Evolutionary conservation across 2,113 vertebrate genomes (phyloP), one percentile per base, ranked within the genome.

Genomic region (Tachycineta bicolor): DNA sequence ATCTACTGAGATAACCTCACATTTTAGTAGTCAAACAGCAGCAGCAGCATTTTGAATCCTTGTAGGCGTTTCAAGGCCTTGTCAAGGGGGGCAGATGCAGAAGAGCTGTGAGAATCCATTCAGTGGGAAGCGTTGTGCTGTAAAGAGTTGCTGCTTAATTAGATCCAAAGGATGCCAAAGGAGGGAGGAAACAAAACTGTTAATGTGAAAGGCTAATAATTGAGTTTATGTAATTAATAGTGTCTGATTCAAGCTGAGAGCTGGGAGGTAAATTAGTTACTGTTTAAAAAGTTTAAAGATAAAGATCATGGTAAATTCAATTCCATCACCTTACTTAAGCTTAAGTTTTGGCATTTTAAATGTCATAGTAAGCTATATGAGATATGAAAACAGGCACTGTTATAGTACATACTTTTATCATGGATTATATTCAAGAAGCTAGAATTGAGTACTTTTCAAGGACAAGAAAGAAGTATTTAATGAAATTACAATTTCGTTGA

Each of bases 1-100:
- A 94, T 95, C 79, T 95, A 31, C 68, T 76, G 83, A 91, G 81
- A 70, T 86, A 95, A 89, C 53, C 55, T 92, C 83, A 44, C 50
- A 41, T 88, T 97, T 95, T 88, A 75, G 47, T 50, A 88, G 70
- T 82, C 80, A 56, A 75, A 91, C 63, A 94, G 49, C 79, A 70
- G 90, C 52, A 67, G 74, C 34, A 96, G 71, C 58, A 20, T 88
- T 95, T 81, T 86, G 68, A 94, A 74, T 75, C 67, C 79, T 39
- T 82, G 47, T 46, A 77, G 65, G 74, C 7, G 1, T 47, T 79
- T 92, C 58, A 88, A 81, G 86, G 44, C 78, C 64, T 93, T 29
- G 2, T 88, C 4, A 6, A 43, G 79, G n/a, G 28, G 14, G 9
- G 14, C 50, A 53, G 78, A 49, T 80, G 71, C 62, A 68, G 81